Conservation (phyloP, 2,797 vertebrate species). For the Enteromius mattozi region DNA sequence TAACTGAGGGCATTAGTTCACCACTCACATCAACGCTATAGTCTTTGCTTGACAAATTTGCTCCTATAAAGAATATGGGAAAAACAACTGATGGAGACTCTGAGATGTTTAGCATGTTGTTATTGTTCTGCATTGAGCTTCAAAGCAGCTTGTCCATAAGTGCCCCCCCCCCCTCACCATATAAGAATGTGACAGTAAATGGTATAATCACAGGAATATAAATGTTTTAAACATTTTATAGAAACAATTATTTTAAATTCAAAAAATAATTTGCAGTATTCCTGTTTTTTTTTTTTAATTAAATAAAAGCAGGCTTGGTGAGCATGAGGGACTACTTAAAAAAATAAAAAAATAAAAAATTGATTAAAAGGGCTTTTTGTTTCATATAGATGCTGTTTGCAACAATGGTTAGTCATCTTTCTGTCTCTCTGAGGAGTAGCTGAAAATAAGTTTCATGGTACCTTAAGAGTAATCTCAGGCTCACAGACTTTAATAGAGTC, state of each 20-base stretch:
- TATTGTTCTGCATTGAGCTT: neutral
- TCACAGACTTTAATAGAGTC: conserved; percentile 12
- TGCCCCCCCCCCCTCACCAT: neutral
- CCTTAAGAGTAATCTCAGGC: conserved; percentile 16
- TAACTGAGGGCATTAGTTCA: conserved; percentile 31
- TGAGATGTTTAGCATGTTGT: neutral
- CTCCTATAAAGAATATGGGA: conserved; percentile 9
- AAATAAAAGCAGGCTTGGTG: neutral
- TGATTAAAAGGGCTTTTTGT: neutral
- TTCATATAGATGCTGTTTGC: neutral
- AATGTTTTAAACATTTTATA: too few relatives aligned
- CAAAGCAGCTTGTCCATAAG: neutral
- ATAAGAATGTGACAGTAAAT: neutral
- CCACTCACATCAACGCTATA: neutral
- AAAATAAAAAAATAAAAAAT: neutral
- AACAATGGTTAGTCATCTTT: conserved; percentile 24
- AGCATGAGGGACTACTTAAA: neutral
- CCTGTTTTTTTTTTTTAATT: neutral
- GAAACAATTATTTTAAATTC: neutral
- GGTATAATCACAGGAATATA: too few relatives aligned
- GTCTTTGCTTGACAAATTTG: conserved; percentile 10
- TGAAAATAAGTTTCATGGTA: conserved; percentile 14
- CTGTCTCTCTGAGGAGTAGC: neutral
- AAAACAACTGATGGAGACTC: neutral
- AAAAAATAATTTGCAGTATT: neutral